phyloP scores from a whole-genome alignment of 2,888 invertebrate genomes.

The Anorthoa munda region DNA sequence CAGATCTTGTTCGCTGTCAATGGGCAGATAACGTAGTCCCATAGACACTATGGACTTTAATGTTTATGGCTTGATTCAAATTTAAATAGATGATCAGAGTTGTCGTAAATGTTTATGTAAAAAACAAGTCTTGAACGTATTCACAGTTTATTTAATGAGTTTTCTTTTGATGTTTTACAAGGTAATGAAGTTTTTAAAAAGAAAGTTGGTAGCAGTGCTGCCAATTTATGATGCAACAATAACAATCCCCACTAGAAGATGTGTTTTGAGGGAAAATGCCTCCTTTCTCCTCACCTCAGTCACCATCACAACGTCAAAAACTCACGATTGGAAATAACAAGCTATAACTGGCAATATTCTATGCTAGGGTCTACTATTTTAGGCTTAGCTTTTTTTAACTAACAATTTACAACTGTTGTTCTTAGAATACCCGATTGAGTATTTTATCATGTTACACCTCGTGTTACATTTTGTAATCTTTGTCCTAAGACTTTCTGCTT shows the following conservation, averaged over 20 bases:
- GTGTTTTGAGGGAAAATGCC: background rate
- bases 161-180: too few species aligned
- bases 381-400: background rate
- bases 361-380: background rate
- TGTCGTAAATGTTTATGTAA: too few species aligned
- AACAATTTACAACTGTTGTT: background rate
- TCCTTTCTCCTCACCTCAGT: background rate
- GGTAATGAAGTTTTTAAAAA: too few species aligned
- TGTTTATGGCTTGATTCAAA: background rate
- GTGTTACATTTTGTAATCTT: background rate
- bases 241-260: too few species aligned
- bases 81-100: background rate
- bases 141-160: too few species aligned
- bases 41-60: background rate
- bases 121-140: too few species aligned
- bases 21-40: constrained; percentile 32
- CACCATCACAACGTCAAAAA: background rate
- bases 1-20: constrained; percentile 45
- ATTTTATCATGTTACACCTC: background rate
- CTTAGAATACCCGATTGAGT: too few species aligned
- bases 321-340: background rate
- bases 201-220: too few species aligned
- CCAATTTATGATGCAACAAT: too few species aligned
- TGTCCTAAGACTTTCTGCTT: background rate
- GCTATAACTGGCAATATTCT: background rate